Base-by-base conservation (phyloP, 2,113 vertebrate species). In the Notothenia rossii region DNA sequence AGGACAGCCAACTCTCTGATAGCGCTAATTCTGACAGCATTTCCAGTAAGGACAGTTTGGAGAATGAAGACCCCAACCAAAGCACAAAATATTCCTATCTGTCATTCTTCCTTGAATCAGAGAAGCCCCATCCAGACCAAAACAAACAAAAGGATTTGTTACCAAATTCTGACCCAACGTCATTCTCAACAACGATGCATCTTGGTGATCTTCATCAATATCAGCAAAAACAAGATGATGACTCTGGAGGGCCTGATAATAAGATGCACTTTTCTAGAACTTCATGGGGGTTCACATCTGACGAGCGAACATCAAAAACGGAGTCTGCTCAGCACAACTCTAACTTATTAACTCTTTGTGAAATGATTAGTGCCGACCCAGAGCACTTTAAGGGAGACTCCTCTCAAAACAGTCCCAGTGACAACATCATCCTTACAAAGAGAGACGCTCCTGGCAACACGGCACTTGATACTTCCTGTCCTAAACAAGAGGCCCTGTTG, bases 31-130 rank as follows among this genome's bases (percentile, higher is more conserved):
- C 96, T 77, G 96, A 96, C 85, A 98, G 96, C 67, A 75, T 97
- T 64, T 96, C 91, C 14, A 97, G 96, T 90, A 86, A 94, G 86
- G 98, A 99, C 91, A 99, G 97, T 84, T 95, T 99, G 89, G 97
- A 99, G 66, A 93, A 86, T 77, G 94, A 94, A 65, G 93, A 95
- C 10, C 83, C 60, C 88, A 91, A 92, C 78, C 90, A 87, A 72
- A 92, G 83, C 75, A 69, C 72, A 76, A 81, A 84, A 78, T 84
- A 62, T 17, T 72, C 84, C 70, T 88, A 36, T 88, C 86, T 86
- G 69, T 80, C 90, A 33, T 46, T 79, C n/a, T 75, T 87, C 1
- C 80, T 92, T 71, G 90, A 90, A 75, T 89, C 83, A 76, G 64
- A 89, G 65, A 84, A 88, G 83, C 77, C 86, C 14, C 90, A 86